phyloP scores from a whole-genome alignment of 2,888 invertebrate genomes.

The Adelphocoris suturalis region DNA sequence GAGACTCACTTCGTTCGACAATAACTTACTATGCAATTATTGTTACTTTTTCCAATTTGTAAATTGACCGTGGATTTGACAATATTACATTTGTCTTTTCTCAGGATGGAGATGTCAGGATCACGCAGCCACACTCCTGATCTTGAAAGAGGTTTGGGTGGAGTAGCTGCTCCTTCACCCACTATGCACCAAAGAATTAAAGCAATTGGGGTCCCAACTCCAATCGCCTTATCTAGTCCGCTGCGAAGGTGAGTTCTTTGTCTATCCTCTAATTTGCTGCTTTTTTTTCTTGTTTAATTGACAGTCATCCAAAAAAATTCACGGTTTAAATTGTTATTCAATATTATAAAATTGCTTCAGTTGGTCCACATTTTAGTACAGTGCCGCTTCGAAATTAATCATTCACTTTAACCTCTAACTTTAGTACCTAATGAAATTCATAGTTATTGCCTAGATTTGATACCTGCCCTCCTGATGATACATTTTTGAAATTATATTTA shows the following conservation, averaged over 20 bases:
- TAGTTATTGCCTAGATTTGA: conserved; percentile 65
- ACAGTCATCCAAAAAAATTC: conserved; percentile 46
- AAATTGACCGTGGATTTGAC: too few species aligned
- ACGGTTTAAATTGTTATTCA: not conserved
- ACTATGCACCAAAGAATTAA: conserved; percentile 95
- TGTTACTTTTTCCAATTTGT: too few species aligned
- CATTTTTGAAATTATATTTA: not conserved
- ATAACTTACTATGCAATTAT: too few species aligned
- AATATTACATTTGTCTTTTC: not conserved
- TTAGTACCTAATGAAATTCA: conserved; percentile 3
- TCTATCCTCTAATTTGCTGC: not conserved
- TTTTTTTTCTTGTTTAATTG: conserved; percentile 57
- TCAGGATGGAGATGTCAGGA: conserved; percentile 77
- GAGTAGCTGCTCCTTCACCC: conserved; percentile 80
- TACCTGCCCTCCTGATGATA: conserved; percentile 8
- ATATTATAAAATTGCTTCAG: not conserved
- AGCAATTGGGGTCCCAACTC: conserved; percentile 93
- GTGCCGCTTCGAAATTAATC: not conserved
- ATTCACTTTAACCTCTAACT: conserved; percentile 9
- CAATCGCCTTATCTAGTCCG: conserved; percentile 91
- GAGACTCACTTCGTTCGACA: too few species aligned
- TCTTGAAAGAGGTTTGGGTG: conserved; percentile 75
- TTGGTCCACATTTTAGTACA: conserved; percentile 10
- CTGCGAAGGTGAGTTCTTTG: conserved; percentile 85
- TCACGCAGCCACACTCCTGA: conserved; percentile 82